phyloP scores from a whole-genome alignment of 2,888 invertebrate species.

The Noctua pronuba region DNA sequence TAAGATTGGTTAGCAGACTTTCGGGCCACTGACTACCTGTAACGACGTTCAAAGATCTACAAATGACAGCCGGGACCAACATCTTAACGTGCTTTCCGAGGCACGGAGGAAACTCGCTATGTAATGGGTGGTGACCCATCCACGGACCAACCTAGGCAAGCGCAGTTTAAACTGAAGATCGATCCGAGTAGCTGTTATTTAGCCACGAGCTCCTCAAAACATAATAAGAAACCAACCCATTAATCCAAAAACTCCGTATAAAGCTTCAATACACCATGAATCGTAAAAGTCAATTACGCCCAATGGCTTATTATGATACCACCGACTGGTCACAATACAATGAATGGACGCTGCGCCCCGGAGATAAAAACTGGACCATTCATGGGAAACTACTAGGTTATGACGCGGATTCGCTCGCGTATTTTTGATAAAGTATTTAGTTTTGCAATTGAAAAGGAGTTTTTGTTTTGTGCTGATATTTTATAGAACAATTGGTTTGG shows the following conservation, averaged over 20 bases:
- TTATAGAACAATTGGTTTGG: background rate
- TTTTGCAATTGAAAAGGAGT: background rate
- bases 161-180: too few relatives aligned
- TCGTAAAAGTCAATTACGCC: conserved; percentile 43
- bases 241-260: background rate
- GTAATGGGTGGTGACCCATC: too few relatives aligned
- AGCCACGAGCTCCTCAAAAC: too few relatives aligned
- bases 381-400: conserved; percentile 13
- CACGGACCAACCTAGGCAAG: too few relatives aligned
- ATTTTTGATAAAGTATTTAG: conserved; percentile 19
- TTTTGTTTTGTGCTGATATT: background rate
- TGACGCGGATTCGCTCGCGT: conserved; percentile 5
- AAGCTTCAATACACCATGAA: conserved; percentile 19
- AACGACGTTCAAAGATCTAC: too few relatives aligned
- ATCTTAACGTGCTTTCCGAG: too few relatives aligned
- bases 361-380: conserved; percentile 56
- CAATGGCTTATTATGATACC: conserved; percentile 39
- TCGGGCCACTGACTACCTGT: too few relatives aligned
- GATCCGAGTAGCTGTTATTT: too few relatives aligned
- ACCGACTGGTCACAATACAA: conserved; percentile 29
- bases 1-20: too few relatives aligned
- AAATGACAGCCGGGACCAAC: too few relatives aligned
- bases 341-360: conserved; percentile 49
- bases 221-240: background rate
- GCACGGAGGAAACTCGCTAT: too few relatives aligned